phyloP scores from a whole-genome alignment of 92 coral and sea anemone species.

The Palythoa heliodiscus region DNA sequence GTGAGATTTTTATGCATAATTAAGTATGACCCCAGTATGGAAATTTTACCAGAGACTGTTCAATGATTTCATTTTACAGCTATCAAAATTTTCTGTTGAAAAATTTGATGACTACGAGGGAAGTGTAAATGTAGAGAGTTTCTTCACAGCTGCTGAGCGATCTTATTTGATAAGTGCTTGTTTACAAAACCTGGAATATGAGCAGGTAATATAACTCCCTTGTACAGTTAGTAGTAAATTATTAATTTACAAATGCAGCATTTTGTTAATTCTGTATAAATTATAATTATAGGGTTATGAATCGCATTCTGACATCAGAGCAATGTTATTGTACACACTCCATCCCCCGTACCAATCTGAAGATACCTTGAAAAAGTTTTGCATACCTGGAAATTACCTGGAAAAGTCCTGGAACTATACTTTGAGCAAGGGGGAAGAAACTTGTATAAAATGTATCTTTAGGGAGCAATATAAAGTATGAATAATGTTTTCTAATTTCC shows the following conservation, averaged over 20 bases:
- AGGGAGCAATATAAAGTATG: not conserved
- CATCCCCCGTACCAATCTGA: no score
- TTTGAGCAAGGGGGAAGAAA: no score
- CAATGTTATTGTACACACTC: no score
- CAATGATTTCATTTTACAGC: constrained; percentile 25
- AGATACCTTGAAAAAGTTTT: no score
- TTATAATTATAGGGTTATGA: no score
- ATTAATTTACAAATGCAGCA: not conserved
- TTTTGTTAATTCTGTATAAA: not conserved
- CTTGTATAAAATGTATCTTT: not conserved
- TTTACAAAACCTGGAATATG: constrained; percentile 64
- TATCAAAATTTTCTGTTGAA: constrained; percentile 57
- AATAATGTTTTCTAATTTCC: not conserved
- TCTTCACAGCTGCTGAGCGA: constrained; percentile 92
- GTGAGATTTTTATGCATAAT: no score
- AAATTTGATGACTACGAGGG: constrained; percentile 75
- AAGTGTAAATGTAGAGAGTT: constrained; percentile 63
- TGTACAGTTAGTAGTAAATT: not conserved
- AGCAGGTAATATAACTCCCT: constrained; percentile 52
- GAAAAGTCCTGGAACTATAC: no score
- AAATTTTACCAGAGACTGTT: not conserved
- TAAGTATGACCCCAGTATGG: no score
- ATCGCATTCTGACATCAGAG: no score
- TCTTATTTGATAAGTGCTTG: constrained; percentile 74
- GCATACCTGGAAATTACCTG: no score